Evolutionary conservation across 30 jellyfish, hydroid and myxozoan species (phyloP).

Genomic region (Hydra vulgaris): DNA sequence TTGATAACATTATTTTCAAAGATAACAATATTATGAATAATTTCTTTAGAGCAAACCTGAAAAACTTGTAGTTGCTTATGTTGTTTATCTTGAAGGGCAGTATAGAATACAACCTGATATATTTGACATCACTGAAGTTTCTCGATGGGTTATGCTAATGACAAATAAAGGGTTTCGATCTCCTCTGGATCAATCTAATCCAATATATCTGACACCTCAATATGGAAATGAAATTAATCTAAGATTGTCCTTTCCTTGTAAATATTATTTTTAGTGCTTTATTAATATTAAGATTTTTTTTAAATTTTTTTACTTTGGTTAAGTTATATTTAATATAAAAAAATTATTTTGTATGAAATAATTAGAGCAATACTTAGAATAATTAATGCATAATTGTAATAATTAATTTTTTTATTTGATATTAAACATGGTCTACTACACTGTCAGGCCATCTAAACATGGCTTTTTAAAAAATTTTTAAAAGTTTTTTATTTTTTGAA

Average conservation of each 20-base stretch:
- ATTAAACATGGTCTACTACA: no score
- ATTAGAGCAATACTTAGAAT: no score
- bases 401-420: no score
- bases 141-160: constrained; percentile 20
- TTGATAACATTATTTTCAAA: not conserved
- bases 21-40: not conserved
- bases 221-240: constrained; percentile 36
- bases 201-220: constrained; percentile 38
- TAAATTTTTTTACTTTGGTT: no score
- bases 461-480: no score
- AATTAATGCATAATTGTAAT: no score
- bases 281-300: no score
- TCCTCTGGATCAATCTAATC: constrained; percentile 23
- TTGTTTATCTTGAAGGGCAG: constrained; percentile 41
- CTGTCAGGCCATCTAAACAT: no score
- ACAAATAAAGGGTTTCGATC: constrained; percentile 40
- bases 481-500: no score
- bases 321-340: no score
- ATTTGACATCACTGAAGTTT: constrained; percentile 36
- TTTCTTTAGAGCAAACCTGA: constrained; percentile 23
- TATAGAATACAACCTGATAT: constrained; percentile 11
- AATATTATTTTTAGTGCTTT: not conserved
- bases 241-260: constrained; percentile 35
- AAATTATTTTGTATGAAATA: no score
- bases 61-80: constrained; percentile 41